Base-by-base conservation (phyloP, 1,140 invertebrate species). In the Ceratosolen solmsi region DNA sequence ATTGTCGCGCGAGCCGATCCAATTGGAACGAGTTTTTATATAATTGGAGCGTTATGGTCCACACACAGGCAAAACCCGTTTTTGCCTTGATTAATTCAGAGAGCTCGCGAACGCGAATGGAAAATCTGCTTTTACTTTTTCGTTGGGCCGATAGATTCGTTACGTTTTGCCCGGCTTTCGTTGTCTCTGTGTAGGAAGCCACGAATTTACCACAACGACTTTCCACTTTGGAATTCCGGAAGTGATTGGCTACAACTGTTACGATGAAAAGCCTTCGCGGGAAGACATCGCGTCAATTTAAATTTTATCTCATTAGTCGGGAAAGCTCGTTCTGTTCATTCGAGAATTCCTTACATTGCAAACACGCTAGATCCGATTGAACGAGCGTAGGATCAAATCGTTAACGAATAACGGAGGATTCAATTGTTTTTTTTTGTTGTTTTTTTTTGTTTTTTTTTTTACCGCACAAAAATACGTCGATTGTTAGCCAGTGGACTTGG, bases 11-110 rank as follows among this genome's bases (percentile, higher is more conserved):
- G 36, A 68, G 36, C n/a, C 22, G 20, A 30, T 56, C 9, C 38
- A 2, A 71, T 56, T 27, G 13, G n/a, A 71, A 71, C 65, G 25
- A 56, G 77, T 79, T 79, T 30, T 71, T 79, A 11, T 46, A 36
- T 56, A 25, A 20, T 56, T 11, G 41, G 9, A 3, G 22, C 33
- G 17, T 38, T 27, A 17, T 2, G 15, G 25, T 58, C 30, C 36
- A 33, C 20, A 75, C 22, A n/a, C 7, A 25, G 1, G 0, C 22
- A n/a, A n/a, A 74, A 74, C 72, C 36, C 7, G 30, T 30, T 58
- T 56, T 60, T n/a, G 1, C 33, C 8, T 11, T 36, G 70, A 25
- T 58, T 41, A 36, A 8, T 51, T 30, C 15, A 38, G 36, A 51
- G 63, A 77, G 68, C 68, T 51, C 17, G 58, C 27, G 22, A 56